A percentile compares a stretch with the other conserved stretches of the same genome.
Conservation (phyloP, 1,140 invertebrate species). For the Papilio aristodemus region DNA sequence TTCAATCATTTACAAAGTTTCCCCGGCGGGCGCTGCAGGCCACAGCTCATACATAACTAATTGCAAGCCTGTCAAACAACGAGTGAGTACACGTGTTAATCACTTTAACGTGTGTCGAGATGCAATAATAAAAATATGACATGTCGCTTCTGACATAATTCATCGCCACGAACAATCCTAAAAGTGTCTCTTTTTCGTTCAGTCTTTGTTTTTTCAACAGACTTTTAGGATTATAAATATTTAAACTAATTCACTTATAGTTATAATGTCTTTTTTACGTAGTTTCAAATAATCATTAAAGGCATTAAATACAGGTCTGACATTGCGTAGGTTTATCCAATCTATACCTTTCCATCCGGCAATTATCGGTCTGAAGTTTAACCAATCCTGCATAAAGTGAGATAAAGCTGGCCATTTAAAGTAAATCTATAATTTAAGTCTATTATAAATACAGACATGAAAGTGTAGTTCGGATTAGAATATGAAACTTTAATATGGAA, state of each 20-base stretch:
- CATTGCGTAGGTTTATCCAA: conserved; percentile 10
- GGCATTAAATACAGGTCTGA: conserved; percentile 15
- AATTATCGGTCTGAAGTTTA: conserved; percentile 13
- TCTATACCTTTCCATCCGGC: conserved; percentile 21
- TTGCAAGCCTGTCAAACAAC: neutral
- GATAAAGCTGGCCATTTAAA: conserved; percentile 5
- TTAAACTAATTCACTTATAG: neutral
- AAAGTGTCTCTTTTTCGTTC: too few relatives aligned
- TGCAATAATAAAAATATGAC: neutral
- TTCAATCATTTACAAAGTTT: conserved; percentile 23
- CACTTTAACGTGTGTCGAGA: neutral
- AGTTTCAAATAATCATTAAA: conserved; percentile 11
- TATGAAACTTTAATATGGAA: too few relatives aligned
- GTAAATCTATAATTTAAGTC: neutral
- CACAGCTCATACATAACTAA: conserved; percentile 7
- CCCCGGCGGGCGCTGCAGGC: neutral
- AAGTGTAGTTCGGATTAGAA: neutral
- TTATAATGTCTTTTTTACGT: neutral
- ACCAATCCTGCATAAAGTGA: conserved; percentile 17
- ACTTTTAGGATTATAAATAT: neutral
- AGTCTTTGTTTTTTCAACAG: too few relatives aligned
- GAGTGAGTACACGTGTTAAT: conserved; percentile 1
- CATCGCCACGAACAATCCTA: too few relatives aligned
- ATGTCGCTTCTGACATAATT: too few relatives aligned
- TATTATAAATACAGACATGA: neutral